Conservation (phyloP, 2,113 vertebrate genomes). For the Ictalurus punctatus region DNA sequence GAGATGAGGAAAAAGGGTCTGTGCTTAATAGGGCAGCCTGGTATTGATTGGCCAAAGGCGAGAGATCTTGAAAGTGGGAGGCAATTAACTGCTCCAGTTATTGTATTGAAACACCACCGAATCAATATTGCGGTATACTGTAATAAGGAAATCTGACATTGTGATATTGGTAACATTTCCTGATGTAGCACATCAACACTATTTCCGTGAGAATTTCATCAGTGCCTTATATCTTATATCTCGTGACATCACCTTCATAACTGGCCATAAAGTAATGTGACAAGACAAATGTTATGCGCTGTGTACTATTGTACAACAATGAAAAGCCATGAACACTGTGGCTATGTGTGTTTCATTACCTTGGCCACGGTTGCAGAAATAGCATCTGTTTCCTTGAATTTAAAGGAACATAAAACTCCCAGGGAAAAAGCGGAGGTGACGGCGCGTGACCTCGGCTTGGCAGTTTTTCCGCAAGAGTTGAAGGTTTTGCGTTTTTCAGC, state of each 20-base stretch:
- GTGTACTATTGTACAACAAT: background rate
- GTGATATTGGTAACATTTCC: background rate
- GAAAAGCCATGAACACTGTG: background rate
- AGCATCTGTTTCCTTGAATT: constrained; percentile 24
- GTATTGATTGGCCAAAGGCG: constrained; percentile 6
- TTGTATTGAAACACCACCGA: background rate
- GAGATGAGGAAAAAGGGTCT: background rate
- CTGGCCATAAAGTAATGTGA: background rate
- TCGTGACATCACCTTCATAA: background rate
- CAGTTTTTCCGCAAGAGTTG: background rate
- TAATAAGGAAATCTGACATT: background rate
- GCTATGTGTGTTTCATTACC: background rate
- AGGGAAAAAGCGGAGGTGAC: background rate
- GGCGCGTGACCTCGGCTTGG: background rate
- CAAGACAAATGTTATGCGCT: background rate
- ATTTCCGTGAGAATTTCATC: background rate
- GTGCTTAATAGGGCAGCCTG: background rate
- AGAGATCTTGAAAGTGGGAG: background rate
- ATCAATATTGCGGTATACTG: background rate
- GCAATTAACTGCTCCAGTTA: constrained; percentile 22
- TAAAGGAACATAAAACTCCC: background rate
- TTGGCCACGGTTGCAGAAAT: background rate
- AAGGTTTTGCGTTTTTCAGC: background rate
- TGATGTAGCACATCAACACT: background rate
- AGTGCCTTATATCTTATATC: background rate